A percentile compares a stretch with the other conserved stretches of the same genome.
These are phyloP conservation scores for Sicus ferrugineus DNA, from an alignment of 2,888 invertebrate species.

Conservation along the genomic window DNA sequence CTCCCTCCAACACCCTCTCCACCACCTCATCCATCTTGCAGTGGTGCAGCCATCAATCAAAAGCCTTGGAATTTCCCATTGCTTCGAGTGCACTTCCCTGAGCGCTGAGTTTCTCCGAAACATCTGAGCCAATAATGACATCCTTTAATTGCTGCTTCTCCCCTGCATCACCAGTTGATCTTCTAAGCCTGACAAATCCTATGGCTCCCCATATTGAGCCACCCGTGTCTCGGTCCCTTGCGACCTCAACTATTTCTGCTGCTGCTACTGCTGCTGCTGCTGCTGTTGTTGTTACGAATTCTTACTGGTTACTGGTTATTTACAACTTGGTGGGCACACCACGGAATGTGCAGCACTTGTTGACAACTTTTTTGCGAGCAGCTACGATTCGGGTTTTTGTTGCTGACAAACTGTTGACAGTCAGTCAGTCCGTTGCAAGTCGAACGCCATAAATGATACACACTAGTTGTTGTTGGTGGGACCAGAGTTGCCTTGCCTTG, in stretches of 20 bases:
- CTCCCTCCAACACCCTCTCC: too few relatives aligned
- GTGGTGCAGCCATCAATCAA: conserved; percentile 14
- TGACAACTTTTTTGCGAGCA: conserved; percentile 34
- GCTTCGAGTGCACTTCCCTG: not conserved
- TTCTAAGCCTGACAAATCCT: not conserved
- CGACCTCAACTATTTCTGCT: conserved; percentile 2
- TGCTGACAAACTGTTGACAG: conserved; percentile 2
- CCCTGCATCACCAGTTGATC: too few relatives aligned
- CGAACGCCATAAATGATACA: not conserved
- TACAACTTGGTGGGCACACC: not conserved
- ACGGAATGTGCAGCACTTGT: conserved; percentile 38
- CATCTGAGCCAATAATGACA: too few relatives aligned
- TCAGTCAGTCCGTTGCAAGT: conserved; percentile 1
- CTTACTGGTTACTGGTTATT: too few relatives aligned
- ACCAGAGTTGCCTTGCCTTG: not conserved
- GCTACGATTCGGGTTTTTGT: conserved; percentile 10
- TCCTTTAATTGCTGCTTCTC: too few relatives aligned
- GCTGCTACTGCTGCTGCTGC: conserved; percentile 12
- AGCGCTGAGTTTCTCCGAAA: not conserved
- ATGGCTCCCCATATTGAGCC: not conserved
- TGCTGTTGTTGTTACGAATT: too few relatives aligned
- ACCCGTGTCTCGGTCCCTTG: conserved; percentile 1
- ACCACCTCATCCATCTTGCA: too few relatives aligned
- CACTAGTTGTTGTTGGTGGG: not conserved
- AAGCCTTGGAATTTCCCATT: not conserved